Evolutionary conservation across 1,140 invertebrate genomes (phyloP), one percentile per base, ranked within the genome.

Genomic region (Contarinia nasturtii): DNA sequence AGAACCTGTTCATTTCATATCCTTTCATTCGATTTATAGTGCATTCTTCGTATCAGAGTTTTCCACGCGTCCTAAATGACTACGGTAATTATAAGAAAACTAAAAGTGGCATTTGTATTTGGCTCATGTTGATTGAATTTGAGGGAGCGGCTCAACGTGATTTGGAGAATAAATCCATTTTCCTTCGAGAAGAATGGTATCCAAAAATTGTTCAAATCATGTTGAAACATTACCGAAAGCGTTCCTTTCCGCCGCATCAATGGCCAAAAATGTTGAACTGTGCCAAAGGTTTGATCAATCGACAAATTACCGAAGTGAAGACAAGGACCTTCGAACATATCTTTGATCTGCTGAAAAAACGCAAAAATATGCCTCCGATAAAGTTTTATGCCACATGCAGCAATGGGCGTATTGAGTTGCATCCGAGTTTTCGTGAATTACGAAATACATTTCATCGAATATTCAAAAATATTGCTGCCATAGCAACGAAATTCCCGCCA

Each of bases 1-100:
- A 65, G 36, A 70, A 61, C 48, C 67, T 71, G 44, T 66, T 76
- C 14, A 61, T 78, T 11, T 57, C 77, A n/a, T 73, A 80, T 54
- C 71, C 70, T 15, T 69, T 79, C 42, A 68, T 81, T 49, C 67
- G 71, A 44, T 66, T 68, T 27, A 67, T 82, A 3, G 54, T 79
- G 1, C 64, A 66, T 44, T 71, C 70, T 19, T 71, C 75, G 1
- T 63, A 69, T 12, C 56, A 55, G 17, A 62, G 66, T 1, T 65
- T 82, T 53, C 75, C 76, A 1, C 45, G 57, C 1, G 56, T 59
- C 36, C 64, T 79, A 8, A 70, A 72, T n/a, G 57, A 73, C 55
- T 69, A 77, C 50, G 47, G 54, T 15, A 67, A 73, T 52, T 65
- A 67, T 52, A 53, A 60, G 4, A 63, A 57, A 52, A 65, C 64